These are phyloP conservation scores for Cephus runcator DNA, from an alignment of 2,888 invertebrate genomes.

Conservation along the genomic window DNA sequence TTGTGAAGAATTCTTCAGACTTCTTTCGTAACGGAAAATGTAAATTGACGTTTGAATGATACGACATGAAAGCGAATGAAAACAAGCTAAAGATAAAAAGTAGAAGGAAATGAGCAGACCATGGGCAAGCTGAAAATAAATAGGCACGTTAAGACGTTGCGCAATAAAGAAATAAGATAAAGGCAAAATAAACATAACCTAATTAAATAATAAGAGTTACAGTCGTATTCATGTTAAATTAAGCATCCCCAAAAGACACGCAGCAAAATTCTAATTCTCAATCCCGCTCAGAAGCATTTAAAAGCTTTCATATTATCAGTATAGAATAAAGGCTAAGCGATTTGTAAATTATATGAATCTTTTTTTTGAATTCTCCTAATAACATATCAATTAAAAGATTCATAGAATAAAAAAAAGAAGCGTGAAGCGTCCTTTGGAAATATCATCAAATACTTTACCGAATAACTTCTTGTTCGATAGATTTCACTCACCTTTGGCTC, in stretches of 20 bases:
- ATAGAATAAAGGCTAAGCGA: neutral
- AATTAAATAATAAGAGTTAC: neutral
- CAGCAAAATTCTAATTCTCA: neutral
- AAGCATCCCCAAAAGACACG: neutral
- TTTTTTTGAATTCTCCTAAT: neutral
- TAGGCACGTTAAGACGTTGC: neutral
- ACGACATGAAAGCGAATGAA: neutral
- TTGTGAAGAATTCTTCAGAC: conserved; percentile 4
- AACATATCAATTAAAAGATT: neutral
- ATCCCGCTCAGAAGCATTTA: neutral
- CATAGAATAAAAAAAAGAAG: neutral
- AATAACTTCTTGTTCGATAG: neutral
- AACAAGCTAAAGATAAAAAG: neutral
- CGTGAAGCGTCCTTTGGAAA: neutral
- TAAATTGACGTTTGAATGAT: neutral
- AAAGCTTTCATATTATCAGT: neutral
- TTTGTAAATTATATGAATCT: neutral
- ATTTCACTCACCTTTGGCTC: conserved; percentile 1
- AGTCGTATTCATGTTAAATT: neutral
- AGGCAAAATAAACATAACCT: neutral
- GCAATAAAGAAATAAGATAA: neutral
- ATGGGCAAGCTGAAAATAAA: too few species aligned
- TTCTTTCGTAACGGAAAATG: neutral
- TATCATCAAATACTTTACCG: neutral
- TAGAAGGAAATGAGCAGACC: too few species aligned